phyloP scores from a whole-genome alignment of 2,888 invertebrate species.

The Hyposoter dolosus region DNA sequence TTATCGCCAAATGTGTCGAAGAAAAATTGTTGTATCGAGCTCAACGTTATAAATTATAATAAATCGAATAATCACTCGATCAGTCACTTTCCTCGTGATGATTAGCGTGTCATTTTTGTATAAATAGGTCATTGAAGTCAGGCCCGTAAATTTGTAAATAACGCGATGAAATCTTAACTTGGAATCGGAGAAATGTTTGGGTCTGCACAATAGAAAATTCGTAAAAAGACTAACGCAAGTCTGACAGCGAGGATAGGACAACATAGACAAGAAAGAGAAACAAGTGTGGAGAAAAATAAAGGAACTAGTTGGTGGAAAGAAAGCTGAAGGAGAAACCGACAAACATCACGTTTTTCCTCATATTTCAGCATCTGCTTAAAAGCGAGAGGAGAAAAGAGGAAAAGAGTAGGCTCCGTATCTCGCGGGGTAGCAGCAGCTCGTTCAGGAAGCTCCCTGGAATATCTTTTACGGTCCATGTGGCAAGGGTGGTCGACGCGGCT shows the following conservation, averaged over 20 bases:
- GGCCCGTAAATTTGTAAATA: neutral
- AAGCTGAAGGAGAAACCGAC: constrained; percentile 72
- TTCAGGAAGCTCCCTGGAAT: constrained; percentile 54
- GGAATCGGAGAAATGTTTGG: neutral
- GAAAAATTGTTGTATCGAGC: neutral
- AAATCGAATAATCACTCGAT: neutral
- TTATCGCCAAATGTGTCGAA: neutral
- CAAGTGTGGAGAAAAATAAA: constrained; percentile 33
- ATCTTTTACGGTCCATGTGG: constrained; percentile 48
- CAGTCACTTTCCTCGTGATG: neutral
- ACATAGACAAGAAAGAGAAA: constrained; percentile 9
- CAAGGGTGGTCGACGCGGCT: constrained; percentile 74
- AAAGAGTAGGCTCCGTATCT: constrained; percentile 12
- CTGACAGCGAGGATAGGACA: neutral
- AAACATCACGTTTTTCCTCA: constrained; percentile 75
- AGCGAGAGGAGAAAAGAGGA: neutral
- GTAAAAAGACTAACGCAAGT: constrained; percentile 66
- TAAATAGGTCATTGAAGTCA: neutral
- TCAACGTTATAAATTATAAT: neutral
- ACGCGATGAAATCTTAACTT: constrained; percentile 13
- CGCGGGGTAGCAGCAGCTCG: constrained; percentile 43
- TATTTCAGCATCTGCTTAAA: constrained; percentile 83
- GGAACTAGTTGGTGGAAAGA: constrained; percentile 24
- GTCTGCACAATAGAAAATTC: constrained; percentile 38
- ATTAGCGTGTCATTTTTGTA: neutral